A percentile compares a stretch with the other conserved stretches of the same genome.
Evolutionary conservation across 2,888 invertebrate genomes (phyloP).

Genomic region (Morpho helenor): DNA sequence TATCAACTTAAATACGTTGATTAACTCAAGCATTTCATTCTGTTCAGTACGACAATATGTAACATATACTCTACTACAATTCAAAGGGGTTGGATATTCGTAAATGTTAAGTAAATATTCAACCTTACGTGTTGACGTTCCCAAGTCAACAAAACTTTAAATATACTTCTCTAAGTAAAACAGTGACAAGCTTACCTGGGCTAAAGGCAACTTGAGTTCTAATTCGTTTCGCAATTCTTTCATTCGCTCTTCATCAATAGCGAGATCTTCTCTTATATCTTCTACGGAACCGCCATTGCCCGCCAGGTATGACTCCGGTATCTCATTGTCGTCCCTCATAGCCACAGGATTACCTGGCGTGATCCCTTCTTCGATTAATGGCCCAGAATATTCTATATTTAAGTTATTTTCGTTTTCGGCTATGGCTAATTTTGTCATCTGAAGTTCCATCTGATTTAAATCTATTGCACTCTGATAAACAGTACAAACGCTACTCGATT

Average conservation of each 20-base stretch:
- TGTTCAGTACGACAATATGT: no score
- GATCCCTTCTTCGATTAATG: constrained; percentile 56
- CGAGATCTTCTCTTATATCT: constrained; percentile 76
- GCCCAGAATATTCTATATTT: constrained; percentile 72
- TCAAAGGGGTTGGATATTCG: no score
- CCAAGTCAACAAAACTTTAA: no score
- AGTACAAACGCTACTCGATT: constrained; percentile 18
- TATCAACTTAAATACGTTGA: no score
- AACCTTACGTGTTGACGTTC: no score
- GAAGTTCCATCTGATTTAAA: constrained; percentile 64
- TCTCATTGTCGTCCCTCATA: constrained; percentile 44
- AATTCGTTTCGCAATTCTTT: constrained; percentile 85
- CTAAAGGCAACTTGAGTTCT: constrained; percentile 83
- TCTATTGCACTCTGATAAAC: constrained; percentile 45
- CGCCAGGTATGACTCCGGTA: constrained; percentile 55
- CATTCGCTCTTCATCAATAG: constrained; percentile 84
- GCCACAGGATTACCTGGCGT: constrained; percentile 42
- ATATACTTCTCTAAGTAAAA: no score
- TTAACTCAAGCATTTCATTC: no score
- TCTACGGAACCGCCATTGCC: constrained; percentile 75
- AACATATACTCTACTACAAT: no score
- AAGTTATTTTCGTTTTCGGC: constrained; percentile 76
- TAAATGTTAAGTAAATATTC: no score
- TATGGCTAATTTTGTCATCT: constrained; percentile 70
- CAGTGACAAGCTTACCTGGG: constrained; percentile 67